Evolutionary conservation across 1,140 invertebrate genomes (phyloP).

Genomic region (Hypsibius dujardini): DNA sequence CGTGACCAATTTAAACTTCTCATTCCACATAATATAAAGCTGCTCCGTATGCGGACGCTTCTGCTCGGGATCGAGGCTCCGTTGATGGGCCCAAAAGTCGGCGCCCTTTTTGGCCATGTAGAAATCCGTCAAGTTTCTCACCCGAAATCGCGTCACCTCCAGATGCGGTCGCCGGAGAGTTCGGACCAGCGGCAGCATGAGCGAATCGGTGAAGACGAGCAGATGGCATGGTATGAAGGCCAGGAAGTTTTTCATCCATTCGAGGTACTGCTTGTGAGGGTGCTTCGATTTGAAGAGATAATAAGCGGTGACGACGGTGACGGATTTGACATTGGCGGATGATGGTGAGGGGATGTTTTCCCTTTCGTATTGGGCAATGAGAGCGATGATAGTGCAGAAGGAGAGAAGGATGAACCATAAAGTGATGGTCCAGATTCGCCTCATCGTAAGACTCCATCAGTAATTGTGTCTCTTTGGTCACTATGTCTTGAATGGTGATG

Average conservation of each 20-base stretch:
- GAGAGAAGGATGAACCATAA: too few relatives aligned
- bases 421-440: too few relatives aligned
- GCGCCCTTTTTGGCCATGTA: not conserved
- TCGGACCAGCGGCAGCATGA: not conserved
- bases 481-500: too few relatives aligned
- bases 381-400: too few relatives aligned
- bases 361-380: too few relatives aligned
- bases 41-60: not conserved
- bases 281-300: not conserved
- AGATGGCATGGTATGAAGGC: not conserved
- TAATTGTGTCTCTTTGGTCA: too few relatives aligned
- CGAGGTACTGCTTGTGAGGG: not conserved
- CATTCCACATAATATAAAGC: slow-evolving; percentile 1
- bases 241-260: slow-evolving; percentile 6
- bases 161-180: not conserved
- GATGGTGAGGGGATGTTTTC: too few relatives aligned
- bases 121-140: not conserved
- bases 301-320: slow-evolving; percentile 4
- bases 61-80: not conserved
- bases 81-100: not conserved
- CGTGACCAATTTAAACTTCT: not conserved
- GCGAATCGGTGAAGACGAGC: not conserved
- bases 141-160: not conserved
- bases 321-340: too few relatives aligned
- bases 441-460: too few relatives aligned